These are phyloP conservation scores for Dicentrarchus labrax DNA, from an alignment of 2,113 vertebrate species.

Conservation along the genomic window DNA sequence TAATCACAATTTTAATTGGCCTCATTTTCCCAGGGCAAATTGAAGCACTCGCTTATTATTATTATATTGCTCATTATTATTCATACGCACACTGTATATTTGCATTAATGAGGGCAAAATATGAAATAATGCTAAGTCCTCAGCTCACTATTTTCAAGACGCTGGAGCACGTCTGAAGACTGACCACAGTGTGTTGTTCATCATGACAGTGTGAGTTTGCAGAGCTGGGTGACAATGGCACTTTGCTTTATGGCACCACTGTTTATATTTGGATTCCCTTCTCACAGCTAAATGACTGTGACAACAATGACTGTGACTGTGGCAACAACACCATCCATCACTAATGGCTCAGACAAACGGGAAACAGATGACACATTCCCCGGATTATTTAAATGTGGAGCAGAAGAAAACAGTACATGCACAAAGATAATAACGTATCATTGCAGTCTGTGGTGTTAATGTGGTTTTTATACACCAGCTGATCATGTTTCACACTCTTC, in stretches of 20 bases:
- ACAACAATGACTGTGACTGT: constrained; percentile 57
- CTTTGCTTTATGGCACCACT: constrained; percentile 72
- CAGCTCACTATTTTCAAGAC: background rate
- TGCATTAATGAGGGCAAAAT: background rate
- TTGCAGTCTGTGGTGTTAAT: background rate
- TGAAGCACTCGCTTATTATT: background rate
- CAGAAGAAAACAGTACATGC: background rate
- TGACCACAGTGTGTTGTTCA: constrained; percentile 37
- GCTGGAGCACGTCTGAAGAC: constrained; percentile 23
- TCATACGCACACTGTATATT: background rate
- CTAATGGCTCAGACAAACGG: constrained; percentile 20
- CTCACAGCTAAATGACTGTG: constrained; percentile 68
- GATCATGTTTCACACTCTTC: background rate
- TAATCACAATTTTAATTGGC: constrained; percentile 7
- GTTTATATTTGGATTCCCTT: constrained; percentile 77
- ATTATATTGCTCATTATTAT: background rate
- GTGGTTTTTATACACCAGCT: background rate
- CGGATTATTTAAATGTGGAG: background rate
- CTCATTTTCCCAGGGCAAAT: background rate
- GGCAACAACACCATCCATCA: constrained; percentile 36
- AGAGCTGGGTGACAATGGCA: constrained; percentile 72
- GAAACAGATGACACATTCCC: background rate
- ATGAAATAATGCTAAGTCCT: background rate
- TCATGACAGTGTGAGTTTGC: constrained; percentile 73
- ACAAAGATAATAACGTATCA: background rate